Base-by-base conservation (phyloP, 2,113 vertebrate genomes). In the Semnornis frantzii region DNA sequence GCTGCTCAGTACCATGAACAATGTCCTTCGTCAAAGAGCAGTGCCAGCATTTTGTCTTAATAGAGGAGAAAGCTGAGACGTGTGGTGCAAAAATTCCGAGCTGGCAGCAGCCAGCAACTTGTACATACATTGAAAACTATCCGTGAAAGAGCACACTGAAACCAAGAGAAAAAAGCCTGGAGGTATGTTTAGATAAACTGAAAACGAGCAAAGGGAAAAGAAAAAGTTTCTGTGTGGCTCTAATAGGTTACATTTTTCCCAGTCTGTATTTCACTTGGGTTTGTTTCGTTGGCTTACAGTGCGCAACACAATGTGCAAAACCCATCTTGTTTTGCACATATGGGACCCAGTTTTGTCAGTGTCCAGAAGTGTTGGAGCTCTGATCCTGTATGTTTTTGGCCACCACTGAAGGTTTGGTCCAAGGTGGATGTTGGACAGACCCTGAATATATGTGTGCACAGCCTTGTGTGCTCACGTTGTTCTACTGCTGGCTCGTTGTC, bases 1-100 rank as follows among this genome's bases (percentile, higher is more conserved):
- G 69, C 93, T 94, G 96, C 95, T 97, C 95, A 96, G 93, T 94
- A 95, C 97, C 94, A 90, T 75, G 96, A 97, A 97, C 96, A 96
- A 97, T 95, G 93, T 39, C 21, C 78, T 97, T 85, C 82, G 86
- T 83, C 48, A 64, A 96, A 85, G 89, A 96, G 73, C 37, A 44
- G 95, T 91, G 96, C 95, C 92, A 82, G 48, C 90, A 96, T 93
- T 94, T 97, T 97, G 96, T 97, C 97, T 96, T 97, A 93, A 92
- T 93, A 94, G 96, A 96, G 95, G 93, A 96, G 97, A 96, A 93
- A 95, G 77, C 90, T 9, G 83, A 92, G 94, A 94, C 12, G 27
- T 55, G 5, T 85, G 44, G 93, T 44, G 95, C 91, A 90, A 96
- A 95, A 96, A 96, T 96, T 96, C 90, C 8, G 18, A 89, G 91